Conservation (phyloP, 2,888 invertebrate species). For the Phaonia tiefii region DNA sequence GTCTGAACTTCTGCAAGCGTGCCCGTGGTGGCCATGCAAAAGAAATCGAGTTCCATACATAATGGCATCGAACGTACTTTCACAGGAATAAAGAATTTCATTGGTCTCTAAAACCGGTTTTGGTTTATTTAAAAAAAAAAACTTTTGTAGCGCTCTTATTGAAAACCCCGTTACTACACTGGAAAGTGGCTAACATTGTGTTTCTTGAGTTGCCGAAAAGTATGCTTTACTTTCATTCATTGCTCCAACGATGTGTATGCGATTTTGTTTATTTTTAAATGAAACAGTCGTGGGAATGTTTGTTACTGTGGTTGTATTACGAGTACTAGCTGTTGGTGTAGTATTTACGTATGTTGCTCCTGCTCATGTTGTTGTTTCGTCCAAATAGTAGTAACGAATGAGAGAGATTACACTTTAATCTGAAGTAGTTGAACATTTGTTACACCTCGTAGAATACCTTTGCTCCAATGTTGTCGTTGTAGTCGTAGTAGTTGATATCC, state of each 20-base stretch:
- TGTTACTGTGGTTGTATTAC: background rate
- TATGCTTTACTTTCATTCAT: conserved; percentile 38
- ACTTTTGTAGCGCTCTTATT: too few relatives aligned
- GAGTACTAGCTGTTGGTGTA: background rate
- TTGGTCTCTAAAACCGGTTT: too few relatives aligned
- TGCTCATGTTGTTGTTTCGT: background rate
- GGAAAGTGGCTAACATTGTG: conserved; percentile 48
- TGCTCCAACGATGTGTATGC: too few relatives aligned
- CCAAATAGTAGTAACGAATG: conserved; percentile 10
- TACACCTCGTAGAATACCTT: conserved; percentile 43
- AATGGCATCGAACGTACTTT: too few relatives aligned
- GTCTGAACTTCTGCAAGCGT: too few relatives aligned
- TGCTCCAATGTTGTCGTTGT: background rate
- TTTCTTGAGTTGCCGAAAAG: conserved; percentile 43
- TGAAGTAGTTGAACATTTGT: conserved; percentile 58
- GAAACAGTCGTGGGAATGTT: conserved; percentile 26
- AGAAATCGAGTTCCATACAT: too few relatives aligned
- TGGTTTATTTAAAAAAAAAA: too few relatives aligned
- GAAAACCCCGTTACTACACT: background rate
- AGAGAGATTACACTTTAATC: conserved; percentile 52
- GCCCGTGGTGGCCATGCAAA: too few relatives aligned
- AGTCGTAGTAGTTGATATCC: background rate
- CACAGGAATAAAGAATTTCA: too few relatives aligned
- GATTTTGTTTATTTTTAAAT: conserved; percentile 40
- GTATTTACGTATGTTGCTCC: background rate